These are phyloP conservation scores for Hypsibius dujardini DNA, from an alignment of 1,140 invertebrate genomes.

Conservation along the genomic window DNA sequence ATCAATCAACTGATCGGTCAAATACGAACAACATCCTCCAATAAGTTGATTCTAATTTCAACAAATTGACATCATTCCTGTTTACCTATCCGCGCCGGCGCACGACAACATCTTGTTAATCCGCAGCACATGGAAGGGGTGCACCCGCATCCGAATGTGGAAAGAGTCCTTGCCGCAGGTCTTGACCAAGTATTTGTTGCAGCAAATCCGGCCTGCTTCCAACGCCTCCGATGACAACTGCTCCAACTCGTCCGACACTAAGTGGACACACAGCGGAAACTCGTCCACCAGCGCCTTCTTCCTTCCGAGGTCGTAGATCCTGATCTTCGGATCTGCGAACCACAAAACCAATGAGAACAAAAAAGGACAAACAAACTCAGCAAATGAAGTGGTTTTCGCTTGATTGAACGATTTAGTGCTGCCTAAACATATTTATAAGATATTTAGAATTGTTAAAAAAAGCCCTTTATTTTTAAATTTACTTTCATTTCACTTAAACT, in stretches of 20 bases:
- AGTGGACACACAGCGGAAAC: conserved; percentile 89
- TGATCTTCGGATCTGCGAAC: conserved; percentile 75
- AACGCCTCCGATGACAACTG: conserved; percentile 94
- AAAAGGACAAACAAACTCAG: too few relatives aligned
- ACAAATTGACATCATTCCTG: conserved; percentile 1
- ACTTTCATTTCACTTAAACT: too few relatives aligned
- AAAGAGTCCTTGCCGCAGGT: conserved; percentile 95
- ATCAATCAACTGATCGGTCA: too few relatives aligned
- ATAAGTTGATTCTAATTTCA: not conserved
- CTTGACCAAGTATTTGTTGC: conserved; percentile 81
- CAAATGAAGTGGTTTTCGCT: too few relatives aligned
- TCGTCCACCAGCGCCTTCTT: conserved; percentile 94
- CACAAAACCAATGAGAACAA: conserved; percentile 17
- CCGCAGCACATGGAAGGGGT: conserved; percentile 97
- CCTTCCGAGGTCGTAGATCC: conserved; percentile 96
- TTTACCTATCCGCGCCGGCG: conserved; percentile 98
- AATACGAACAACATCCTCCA: too few relatives aligned
- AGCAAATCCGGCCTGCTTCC: conserved; percentile 96
- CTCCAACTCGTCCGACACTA: conserved; percentile 98
- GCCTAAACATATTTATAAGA: too few relatives aligned
- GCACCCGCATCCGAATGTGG: conserved; percentile 88
- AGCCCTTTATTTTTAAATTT: too few relatives aligned
- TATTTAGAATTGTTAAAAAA: too few relatives aligned
- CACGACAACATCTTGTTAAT: conserved; percentile 99
- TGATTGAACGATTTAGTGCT: too few relatives aligned